phyloP scores from a whole-genome alignment of 2,797 vertebrate species.

The Enteromius argenteus region DNA sequence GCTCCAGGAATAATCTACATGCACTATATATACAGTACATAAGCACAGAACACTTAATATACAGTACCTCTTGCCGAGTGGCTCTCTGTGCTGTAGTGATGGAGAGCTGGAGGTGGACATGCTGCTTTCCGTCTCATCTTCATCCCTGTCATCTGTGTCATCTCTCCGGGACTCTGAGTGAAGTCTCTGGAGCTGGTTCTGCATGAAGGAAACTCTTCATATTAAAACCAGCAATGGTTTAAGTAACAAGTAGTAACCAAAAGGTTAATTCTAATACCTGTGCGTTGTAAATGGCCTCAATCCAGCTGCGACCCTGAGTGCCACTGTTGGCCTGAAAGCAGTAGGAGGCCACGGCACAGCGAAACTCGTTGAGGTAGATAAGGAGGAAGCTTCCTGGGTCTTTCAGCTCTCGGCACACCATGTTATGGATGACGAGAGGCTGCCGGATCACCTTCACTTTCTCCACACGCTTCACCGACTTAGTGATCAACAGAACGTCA shows the following conservation, averaged over 20 bases:
- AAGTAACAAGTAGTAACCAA: neutral
- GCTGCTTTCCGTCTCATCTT: conserved; percentile 80
- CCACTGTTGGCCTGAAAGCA: conserved; percentile 94
- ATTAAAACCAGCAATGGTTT: neutral
- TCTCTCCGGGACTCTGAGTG: conserved; percentile 70
- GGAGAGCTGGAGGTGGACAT: conserved; percentile 88
- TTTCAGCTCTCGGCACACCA: conserved; percentile 91
- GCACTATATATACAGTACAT: neutral
- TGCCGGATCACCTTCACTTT: conserved; percentile 92
- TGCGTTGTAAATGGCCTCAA: conserved; percentile 88
- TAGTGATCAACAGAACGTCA: conserved; percentile 93
- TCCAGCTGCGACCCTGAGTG: conserved; percentile 89
- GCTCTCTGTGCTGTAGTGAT: conserved; percentile 78
- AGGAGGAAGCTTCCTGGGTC: conserved; percentile 92
- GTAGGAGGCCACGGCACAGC: conserved; percentile 89
- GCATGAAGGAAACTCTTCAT: conserved; percentile 20
- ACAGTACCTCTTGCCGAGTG: conserved; percentile 72
- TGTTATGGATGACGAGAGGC: conserved; percentile 90
- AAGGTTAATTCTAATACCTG: conserved; percentile 78
- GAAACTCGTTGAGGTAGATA: conserved; percentile 95
- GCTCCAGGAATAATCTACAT: neutral
- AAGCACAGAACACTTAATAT: neutral
- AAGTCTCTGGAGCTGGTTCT: conserved; percentile 90
- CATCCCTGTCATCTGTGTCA: conserved; percentile 74
- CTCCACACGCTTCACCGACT: conserved; percentile 90